phyloP scores from a whole-genome alignment of 2,797 vertebrate species.

The Myotis findleyi region DNA sequence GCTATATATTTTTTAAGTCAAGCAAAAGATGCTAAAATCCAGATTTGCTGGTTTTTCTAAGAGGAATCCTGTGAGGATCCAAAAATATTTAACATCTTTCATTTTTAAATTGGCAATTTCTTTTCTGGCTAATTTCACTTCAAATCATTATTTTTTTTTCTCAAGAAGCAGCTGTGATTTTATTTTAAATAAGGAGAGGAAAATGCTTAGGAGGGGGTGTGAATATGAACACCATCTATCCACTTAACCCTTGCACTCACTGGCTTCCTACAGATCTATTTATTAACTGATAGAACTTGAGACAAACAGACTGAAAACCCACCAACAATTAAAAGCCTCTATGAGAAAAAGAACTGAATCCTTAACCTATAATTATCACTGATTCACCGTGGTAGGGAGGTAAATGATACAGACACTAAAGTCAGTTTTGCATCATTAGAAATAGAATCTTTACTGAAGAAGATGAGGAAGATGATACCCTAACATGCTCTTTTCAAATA shows the following conservation, averaged over 20 bases:
- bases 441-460: slow-evolving; percentile 55
- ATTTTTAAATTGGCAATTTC: slow-evolving; percentile 65
- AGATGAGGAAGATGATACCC: slow-evolving; percentile 39
- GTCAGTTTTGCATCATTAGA: slow-evolving; percentile 72
- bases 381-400: slow-evolving; percentile 65
- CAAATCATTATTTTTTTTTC: slow-evolving; percentile 29
- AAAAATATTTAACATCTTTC: slow-evolving; percentile 62
- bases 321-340: slow-evolving; percentile 68
- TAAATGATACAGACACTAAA: slow-evolving; percentile 59
- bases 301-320: slow-evolving; percentile 58
- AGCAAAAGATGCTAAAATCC: slow-evolving; percentile 55
- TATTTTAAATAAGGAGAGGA: slow-evolving; percentile 53
- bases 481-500: slow-evolving; percentile 37
- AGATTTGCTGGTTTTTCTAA: slow-evolving; percentile 52
- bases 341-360: slow-evolving; percentile 64
- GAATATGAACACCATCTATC: neutral
- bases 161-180: slow-evolving; percentile 59
- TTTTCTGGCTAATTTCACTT: slow-evolving; percentile 61
- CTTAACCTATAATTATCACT: slow-evolving; percentile 74
- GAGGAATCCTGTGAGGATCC: slow-evolving; percentile 32
- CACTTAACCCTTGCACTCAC: slow-evolving; percentile 27
- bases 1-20: neutral
- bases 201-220: neutral
- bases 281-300: slow-evolving; percentile 63
- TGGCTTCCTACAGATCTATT: slow-evolving; percentile 44